Percentiles rank a stretch among this genome's conserved stretches.
Evolutionary conservation across 2,888 invertebrate species (phyloP).

Genomic region (Flexamia atlantica): DNA sequence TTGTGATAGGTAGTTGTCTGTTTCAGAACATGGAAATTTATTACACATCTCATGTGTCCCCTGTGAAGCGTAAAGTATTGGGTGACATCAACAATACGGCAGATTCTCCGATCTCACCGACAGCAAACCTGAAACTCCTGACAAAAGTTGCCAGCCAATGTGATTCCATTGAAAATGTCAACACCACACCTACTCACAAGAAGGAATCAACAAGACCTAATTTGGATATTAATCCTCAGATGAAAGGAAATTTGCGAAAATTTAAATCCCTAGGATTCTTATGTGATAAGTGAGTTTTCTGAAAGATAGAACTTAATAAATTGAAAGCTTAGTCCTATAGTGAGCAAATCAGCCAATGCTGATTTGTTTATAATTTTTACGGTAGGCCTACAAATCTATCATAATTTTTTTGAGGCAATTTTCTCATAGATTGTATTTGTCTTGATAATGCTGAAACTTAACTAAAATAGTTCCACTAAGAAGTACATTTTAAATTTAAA

Average conservation of each 20-base stretch:
- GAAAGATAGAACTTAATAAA: no score
- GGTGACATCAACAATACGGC: conserved; percentile 79
- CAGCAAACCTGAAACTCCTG: conserved; percentile 82
- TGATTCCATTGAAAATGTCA: conserved; percentile 67
- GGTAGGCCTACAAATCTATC: no score
- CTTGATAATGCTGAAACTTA: no score
- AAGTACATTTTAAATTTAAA: no score
- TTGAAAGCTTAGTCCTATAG: no score
- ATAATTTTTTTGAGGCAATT: no score
- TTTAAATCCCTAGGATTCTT: conserved; percentile 80
- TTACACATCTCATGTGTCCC: conserved; percentile 23
- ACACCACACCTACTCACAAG: not conserved
- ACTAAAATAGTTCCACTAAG: no score
- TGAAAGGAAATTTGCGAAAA: conserved; percentile 73
- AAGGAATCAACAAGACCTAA: not conserved
- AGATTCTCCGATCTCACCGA: conserved; percentile 78
- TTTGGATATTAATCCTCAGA: not conserved
- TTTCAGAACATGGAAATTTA: conserved; percentile 51
- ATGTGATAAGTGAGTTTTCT: conserved; percentile 78
- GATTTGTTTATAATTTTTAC: no score
- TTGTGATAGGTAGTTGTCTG: no score
- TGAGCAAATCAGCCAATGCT: no score
- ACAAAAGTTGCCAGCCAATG: conserved; percentile 78
- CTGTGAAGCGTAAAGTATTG: conserved; percentile 77
- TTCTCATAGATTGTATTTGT: no score